phyloP scores from a whole-genome alignment of 1,140 invertebrate species.

The Campoletis sonorensis region DNA sequence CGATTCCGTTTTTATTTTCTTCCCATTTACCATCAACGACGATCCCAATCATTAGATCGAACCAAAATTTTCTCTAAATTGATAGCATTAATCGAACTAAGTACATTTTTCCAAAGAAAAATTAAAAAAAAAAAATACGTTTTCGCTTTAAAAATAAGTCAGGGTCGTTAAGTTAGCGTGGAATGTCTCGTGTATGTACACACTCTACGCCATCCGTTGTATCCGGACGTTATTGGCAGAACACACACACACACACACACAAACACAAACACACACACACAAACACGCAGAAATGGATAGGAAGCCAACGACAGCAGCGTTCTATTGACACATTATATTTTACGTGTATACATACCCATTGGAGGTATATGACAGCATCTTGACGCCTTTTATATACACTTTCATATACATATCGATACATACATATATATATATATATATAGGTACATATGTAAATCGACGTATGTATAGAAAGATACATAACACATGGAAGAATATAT shows the following conservation, averaged over 20 bases:
- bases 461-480: not conserved
- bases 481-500: not conserved
- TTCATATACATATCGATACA: not conserved
- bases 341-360: not conserved
- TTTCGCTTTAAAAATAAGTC: not conserved
- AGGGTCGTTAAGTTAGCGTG: not conserved
- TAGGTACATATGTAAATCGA: not conserved
- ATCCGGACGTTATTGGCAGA: conserved; percentile 3
- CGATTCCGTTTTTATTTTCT: no score
- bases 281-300: not conserved
- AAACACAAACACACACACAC: not conserved
- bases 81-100: no score
- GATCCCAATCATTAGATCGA: no score
- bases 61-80: no score
- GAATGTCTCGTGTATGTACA: not conserved
- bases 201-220: conserved; percentile 20
- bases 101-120: no score
- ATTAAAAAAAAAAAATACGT: no score
- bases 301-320: not conserved
- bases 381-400: not conserved
- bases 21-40: no score
- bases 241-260: not conserved
- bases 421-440: not conserved
- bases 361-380: not conserved
- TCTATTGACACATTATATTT: conserved; percentile 39